Evolutionary conservation across 2,888 invertebrate genomes (phyloP).

Genomic region (Druceiella hillmani): DNA sequence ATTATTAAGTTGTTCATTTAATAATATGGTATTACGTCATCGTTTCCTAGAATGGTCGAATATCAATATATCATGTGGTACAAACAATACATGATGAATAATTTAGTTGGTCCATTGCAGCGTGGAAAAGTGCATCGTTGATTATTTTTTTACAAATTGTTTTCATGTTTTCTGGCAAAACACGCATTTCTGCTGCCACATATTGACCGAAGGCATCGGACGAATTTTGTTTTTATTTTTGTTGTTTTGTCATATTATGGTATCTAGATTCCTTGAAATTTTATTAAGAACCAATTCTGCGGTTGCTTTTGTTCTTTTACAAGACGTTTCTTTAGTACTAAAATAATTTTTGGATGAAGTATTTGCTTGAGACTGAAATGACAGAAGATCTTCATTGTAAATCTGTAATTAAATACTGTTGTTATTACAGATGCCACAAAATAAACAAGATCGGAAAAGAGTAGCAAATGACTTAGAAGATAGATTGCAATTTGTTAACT

Average conservation of each 20-base stretch:
- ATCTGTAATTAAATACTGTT: slow-evolving; percentile 4
- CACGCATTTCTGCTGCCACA: slow-evolving; percentile 5
- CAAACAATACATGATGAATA: slow-evolving; percentile 2
- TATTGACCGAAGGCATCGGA: slow-evolving; percentile 3
- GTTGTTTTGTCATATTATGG: slow-evolving; percentile 2
- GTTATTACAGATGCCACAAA: slow-evolving; percentile 6
- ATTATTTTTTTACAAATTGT: slow-evolving; percentile 4
- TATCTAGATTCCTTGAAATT: slow-evolving; percentile 1
- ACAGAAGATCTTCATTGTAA: slow-evolving; percentile 1
- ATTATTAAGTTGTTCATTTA: too few relatives aligned
- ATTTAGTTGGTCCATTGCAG: slow-evolving; percentile 6
- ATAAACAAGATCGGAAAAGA: neutral
- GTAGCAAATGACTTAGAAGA: neutral
- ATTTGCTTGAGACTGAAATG: neutral
- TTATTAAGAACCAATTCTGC: slow-evolving; percentile 1
- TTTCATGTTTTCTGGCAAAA: slow-evolving; percentile 1
- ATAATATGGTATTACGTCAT: too few relatives aligned
- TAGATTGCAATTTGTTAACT: neutral
- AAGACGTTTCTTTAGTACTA: neutral
- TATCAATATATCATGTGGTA: too few relatives aligned
- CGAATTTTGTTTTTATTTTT: slow-evolving; percentile 3
- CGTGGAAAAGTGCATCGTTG: slow-evolving; percentile 6
- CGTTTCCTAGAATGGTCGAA: too few relatives aligned
- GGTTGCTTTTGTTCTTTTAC: slow-evolving; percentile 4
- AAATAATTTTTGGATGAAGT: neutral